These are phyloP conservation scores for Caenorhabditis sp. DNA, from an alignment of 2,888 invertebrate genomes.

Conservation along the genomic window DNA sequence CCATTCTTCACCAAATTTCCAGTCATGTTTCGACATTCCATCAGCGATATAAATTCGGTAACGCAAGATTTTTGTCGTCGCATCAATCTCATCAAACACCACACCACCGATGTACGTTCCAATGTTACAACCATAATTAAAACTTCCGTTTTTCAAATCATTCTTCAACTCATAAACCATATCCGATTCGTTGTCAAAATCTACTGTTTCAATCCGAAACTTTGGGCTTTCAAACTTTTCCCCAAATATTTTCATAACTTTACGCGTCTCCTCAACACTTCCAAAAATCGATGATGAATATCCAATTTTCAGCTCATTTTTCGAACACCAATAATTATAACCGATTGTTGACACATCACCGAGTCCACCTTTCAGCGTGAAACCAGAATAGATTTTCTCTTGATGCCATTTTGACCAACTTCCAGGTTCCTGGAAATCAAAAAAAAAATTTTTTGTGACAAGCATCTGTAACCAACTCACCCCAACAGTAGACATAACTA, in stretches of 20 bases:
- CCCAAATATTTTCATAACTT: slow-evolving; percentile 18
- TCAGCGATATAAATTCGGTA: slow-evolving; percentile 31
- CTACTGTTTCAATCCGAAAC: slow-evolving; percentile 13
- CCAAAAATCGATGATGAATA: background rate
- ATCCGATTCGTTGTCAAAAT: slow-evolving; percentile 11
- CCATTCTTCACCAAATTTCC: slow-evolving; percentile 20
- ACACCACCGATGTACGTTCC: slow-evolving; percentile 39
- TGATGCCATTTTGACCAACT: too few relatives aligned
- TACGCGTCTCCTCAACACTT: background rate
- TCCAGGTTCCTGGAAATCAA: too few relatives aligned
- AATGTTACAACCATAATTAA: slow-evolving; percentile 12
- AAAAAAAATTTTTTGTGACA: too few relatives aligned
- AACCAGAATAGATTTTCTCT: too few relatives aligned
- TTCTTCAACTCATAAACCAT: slow-evolving; percentile 22
- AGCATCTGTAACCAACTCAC: too few relatives aligned
- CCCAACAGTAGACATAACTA: background rate
- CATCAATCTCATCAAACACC: slow-evolving; percentile 25
- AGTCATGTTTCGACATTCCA: slow-evolving; percentile 13
- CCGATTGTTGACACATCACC: background rate
- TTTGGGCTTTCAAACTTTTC: slow-evolving; percentile 7
- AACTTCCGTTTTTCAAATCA: slow-evolving; percentile 18
- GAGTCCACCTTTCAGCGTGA: too few relatives aligned
- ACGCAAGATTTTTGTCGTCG: slow-evolving; percentile 6
- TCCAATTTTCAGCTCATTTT: background rate
- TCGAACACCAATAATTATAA: background rate